A percentile compares a stretch with the other conserved stretches of the same genome.
phyloP scores from a whole-genome alignment of 1,140 invertebrate species.

The Caenorhabditis remanei region DNA sequence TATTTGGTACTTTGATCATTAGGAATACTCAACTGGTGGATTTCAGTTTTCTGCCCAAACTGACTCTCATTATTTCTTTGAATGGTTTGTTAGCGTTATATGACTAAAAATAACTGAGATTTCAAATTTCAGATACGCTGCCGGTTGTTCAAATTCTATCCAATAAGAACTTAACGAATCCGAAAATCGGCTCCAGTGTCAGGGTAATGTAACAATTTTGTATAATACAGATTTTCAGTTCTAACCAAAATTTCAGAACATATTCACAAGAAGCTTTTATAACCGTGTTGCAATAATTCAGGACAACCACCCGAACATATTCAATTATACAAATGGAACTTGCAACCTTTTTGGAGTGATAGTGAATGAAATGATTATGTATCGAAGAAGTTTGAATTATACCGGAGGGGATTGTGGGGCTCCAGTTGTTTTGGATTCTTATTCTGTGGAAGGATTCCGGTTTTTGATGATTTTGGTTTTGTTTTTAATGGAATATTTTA shows the following conservation, averaged over 20 bases:
- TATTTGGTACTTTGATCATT: constrained; percentile 5
- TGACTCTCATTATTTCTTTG: neutral
- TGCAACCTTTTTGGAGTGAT: neutral
- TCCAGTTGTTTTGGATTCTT: no score
- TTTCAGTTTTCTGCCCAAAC: neutral
- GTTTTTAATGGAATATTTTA: no score
- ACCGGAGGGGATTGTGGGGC: constrained; percentile 10
- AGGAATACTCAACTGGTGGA: neutral
- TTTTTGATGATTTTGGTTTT: neutral
- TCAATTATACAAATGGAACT: neutral
- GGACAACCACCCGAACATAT: constrained; percentile 14
- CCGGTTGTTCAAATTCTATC: neutral
- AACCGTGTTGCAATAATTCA: neutral
- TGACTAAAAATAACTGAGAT: neutral
- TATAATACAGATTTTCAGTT: neutral
- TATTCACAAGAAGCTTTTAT: neutral
- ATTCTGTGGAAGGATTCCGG: neutral
- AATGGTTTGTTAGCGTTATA: neutral
- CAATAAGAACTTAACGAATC: neutral
- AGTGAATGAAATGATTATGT: neutral
- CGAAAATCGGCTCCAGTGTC: neutral
- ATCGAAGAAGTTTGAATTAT: neutral
- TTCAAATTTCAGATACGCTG: neutral
- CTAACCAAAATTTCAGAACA: neutral
- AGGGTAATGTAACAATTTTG: no score